phyloP scores from a whole-genome alignment of 2,888 invertebrate species.

The Epistrophella euchroma region DNA sequence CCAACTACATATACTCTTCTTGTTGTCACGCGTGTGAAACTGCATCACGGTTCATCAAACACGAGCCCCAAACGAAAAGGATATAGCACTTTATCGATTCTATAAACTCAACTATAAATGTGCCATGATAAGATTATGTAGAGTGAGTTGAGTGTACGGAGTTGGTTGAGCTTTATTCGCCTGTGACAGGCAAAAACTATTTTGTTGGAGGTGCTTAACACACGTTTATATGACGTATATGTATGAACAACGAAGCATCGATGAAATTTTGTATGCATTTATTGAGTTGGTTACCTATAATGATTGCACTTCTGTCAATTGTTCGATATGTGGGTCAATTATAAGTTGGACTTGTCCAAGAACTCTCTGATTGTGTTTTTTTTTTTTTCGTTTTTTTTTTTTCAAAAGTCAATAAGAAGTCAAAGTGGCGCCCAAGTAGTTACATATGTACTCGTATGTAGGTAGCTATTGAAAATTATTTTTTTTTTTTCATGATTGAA shows the following conservation, averaged over 20 bases:
- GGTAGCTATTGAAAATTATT: background rate
- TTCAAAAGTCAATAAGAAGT: background rate
- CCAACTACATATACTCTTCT: background rate
- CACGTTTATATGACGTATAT: constrained; percentile 19
- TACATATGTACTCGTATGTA: background rate
- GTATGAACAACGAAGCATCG: background rate
- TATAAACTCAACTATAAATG: background rate
- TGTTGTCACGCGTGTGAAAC: constrained; percentile 28
- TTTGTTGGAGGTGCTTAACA: background rate
- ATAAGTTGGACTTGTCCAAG: background rate
- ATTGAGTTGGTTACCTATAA: background rate
- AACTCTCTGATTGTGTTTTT: background rate
- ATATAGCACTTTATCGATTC: constrained; percentile 18
- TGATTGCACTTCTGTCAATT: constrained; percentile 12
- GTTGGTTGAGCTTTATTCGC: background rate
- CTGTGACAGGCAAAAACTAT: background rate
- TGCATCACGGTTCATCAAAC: constrained; percentile 18
- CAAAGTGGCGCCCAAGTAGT: background rate
- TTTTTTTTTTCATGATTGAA: background rate
- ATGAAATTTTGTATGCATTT: background rate
- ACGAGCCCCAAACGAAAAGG: constrained; percentile 2
- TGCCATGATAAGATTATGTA: background rate
- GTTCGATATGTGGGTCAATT: constrained; percentile 17
- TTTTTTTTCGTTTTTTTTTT: background rate
- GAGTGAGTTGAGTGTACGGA: background rate